Base-by-base conservation (phyloP, 53 echinoderm and acorn worm species). In the Crossaster papposus region DNA sequence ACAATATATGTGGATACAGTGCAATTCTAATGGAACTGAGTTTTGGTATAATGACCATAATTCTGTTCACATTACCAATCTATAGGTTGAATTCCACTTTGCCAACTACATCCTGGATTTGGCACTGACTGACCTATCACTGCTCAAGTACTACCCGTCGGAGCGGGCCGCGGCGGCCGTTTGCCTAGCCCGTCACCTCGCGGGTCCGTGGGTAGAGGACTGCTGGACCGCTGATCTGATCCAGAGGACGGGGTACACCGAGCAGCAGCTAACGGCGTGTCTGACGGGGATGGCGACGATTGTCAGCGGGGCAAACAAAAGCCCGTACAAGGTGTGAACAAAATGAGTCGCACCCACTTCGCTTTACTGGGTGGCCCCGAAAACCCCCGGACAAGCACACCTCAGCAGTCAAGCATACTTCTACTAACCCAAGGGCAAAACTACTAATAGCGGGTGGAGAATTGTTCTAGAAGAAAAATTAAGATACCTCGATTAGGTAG, bases 81-180 rank as follows among this genome's bases (percentile, higher is more conserved):
- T 74, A 2, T 74, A 74, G 74, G 74, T 74, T 74, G 28, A 17
- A 31, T 74, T 74, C 36, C 74, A 74, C 28, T 22, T 74, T 17
- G 74, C 74, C 74, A 74, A 74, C 35, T 82, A 82, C 82, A 63
- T 82, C 5, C 62, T 82, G 13, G 82, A 63, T 35, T 58, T 82
- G 52, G 82, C 82, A 28, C 64, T 82, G 31, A 22, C 35, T 34
- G 55, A 54, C 12, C 17, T 14, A 6, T 58, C 82, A 6, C 17
- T 64, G 54, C 36, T 64, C n/a, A 55, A 58, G 55, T 82, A 30
- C 64, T 82, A 58, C 82, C 82, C 82, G 34, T 82, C 82, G 4
- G 82, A 82, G 35, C 36, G 62, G 28, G 64, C 82, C 20, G 82
- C 82, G 33, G 82, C 82, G 32, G 82, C 82, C 15, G 12, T 29